A percentile compares a stretch with the other conserved stretches of the same genome.
Conservation (phyloP, 1,140 invertebrate species). For the Nebria ingens region DNA sequence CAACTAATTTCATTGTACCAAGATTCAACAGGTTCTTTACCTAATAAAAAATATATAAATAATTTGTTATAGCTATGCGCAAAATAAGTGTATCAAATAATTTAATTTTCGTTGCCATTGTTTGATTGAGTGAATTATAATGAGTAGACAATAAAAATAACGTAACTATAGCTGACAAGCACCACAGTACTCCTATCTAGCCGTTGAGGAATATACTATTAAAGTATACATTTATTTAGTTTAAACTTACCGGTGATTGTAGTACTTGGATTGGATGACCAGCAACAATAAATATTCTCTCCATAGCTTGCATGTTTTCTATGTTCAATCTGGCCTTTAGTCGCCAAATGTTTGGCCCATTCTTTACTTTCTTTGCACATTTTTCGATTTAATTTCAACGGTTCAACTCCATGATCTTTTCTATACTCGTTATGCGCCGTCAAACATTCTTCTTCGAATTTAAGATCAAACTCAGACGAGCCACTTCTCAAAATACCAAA, state of each 20-base stretch:
- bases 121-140: too few relatives aligned
- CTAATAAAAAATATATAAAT: neutral
- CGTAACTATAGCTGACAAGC: too few relatives aligned
- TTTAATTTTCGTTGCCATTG: too few relatives aligned
- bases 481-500: too few relatives aligned
- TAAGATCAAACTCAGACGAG: constrained; percentile 28
- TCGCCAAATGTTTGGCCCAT: constrained; percentile 68
- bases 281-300: constrained; percentile 70
- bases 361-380: constrained; percentile 64
- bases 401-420: constrained; percentile 53
- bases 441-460: constrained; percentile 52
- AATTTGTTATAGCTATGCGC: too few relatives aligned
- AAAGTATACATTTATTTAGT: neutral
- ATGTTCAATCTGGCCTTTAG: constrained; percentile 59
- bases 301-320: constrained; percentile 64
- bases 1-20: constrained; percentile 55
- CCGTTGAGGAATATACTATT: too few relatives aligned
- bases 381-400: constrained; percentile 58
- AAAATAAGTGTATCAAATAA: too few relatives aligned
- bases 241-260: constrained; percentile 41
- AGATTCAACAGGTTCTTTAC: constrained; percentile 56
- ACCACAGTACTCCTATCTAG: too few relatives aligned
- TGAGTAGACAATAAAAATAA: too few relatives aligned
- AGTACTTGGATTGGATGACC: constrained; percentile 61
- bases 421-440: constrained; percentile 68